Evolutionary conservation across 92 coral and sea anemone genomes (phyloP), one percentile per base, ranked within the genome.

Genomic region (Blastomussa wellsi): DNA sequence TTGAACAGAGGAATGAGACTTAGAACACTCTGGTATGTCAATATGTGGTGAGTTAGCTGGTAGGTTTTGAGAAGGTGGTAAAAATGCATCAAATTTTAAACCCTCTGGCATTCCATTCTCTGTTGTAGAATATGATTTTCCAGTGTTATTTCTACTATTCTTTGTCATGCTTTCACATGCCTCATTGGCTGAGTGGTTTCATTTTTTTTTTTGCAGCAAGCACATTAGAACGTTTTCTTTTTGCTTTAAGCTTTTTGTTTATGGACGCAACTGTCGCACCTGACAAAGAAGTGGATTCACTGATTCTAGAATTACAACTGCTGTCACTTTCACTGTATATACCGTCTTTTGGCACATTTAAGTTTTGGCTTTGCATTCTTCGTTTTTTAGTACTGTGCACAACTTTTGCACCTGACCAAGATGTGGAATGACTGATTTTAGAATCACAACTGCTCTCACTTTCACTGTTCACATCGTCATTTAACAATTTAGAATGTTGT

Each of bases 11-110:
- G 82, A 85, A 65, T 85, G 77, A 77, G 83, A 47, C 55, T 85
- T 85, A 39, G 78, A 85, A 85, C 82, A 48, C 81, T 75, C 77
- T 84, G 88, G 88, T 36, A 85, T 76, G 74, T 85, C 70, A 85
- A 42, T 79, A 74, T 62, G 73, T 79, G 83, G 60, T 26, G 47
- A 80, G 74, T 80, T 47, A 80, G 84, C n/a, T n/a, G n/a, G n/a
- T n/a, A n/a, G n/a, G n/a, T n/a, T n/a, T n/a, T n/a, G n/a, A n/a
- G n/a, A n/a, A n/a, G n/a, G n/a, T n/a, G n/a, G n/a, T n/a, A n/a
- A n/a, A n/a, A n/a, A n/a, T n/a, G n/a, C n/a, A n/a, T n/a, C n/a
- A n/a, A n/a, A n/a, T n/a, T n/a, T n/a, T n/a, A n/a, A n/a, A n/a
- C n/a, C n/a, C n/a, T n/a, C n/a, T n/a, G n/a, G n/a, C n/a, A n/a